These are phyloP conservation scores for Spicauda simplicius DNA, from an alignment of 2,888 invertebrate genomes.

Conservation along the genomic window DNA sequence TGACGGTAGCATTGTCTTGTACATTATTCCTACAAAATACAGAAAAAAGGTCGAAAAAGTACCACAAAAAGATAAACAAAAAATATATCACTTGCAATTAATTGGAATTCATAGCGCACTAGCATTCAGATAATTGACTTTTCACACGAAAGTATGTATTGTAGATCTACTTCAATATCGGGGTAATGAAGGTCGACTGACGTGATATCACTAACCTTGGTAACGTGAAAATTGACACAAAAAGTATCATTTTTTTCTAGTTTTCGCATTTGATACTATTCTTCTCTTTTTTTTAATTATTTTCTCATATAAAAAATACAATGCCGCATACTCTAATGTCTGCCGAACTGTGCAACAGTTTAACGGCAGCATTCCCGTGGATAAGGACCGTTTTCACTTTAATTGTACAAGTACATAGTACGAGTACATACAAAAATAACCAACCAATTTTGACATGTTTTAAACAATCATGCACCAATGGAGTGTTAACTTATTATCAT, in stretches of 20 bases:
- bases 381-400: too few relatives aligned
- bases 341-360: too few relatives aligned
- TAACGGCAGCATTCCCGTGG: too few relatives aligned
- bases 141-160: constrained; percentile 24
- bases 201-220: constrained; percentile 1
- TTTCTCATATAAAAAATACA: too few relatives aligned
- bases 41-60: background rate
- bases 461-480: too few relatives aligned
- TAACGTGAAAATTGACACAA: background rate
- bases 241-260: background rate
- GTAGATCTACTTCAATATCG: constrained; percentile 18
- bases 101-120: constrained; percentile 18
- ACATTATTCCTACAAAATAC: background rate
- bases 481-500: too few relatives aligned
- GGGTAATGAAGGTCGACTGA: constrained; percentile 10
- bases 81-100: constrained; percentile 8
- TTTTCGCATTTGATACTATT: too few relatives aligned
- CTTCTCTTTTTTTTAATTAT: too few relatives aligned
- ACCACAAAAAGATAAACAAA: background rate
- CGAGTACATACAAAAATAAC: too few relatives aligned
- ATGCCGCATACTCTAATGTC: too few relatives aligned
- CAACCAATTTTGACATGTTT: too few relatives aligned
- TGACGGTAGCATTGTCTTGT: background rate
- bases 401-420: too few relatives aligned
- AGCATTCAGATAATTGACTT: constrained; percentile 19